A percentile compares a stretch with the other conserved stretches of the same genome.
Evolutionary conservation across 2,113 vertebrate genomes (phyloP).

Genomic region (Poicephalus meyeri): DNA sequence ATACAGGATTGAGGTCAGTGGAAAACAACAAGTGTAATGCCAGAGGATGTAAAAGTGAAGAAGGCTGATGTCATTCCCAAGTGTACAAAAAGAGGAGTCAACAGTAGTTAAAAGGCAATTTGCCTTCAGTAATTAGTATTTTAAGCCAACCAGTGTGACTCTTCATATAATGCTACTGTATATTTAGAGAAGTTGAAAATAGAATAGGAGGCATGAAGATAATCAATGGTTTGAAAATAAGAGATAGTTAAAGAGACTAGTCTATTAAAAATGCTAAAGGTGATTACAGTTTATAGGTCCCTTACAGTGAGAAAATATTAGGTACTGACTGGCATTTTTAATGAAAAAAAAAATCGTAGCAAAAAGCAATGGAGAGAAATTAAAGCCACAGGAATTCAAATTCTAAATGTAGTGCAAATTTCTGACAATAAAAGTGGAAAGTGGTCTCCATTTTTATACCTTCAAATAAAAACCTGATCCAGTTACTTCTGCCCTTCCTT

Average conservation of each 20-base stretch:
- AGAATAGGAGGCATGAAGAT: not conserved
- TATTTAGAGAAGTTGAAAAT: not conserved
- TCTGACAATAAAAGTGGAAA: not conserved
- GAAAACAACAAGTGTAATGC: not conserved
- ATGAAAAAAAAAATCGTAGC: not conserved
- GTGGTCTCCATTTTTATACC: not conserved
- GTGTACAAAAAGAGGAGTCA: not conserved
- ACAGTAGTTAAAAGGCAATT: not conserved
- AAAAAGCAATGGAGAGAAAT: not conserved
- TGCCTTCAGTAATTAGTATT: not conserved
- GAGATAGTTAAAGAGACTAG: not conserved
- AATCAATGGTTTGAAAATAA: not conserved
- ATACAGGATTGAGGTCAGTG: not conserved
- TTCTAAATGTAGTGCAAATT: not conserved
- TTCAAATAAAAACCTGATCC: not conserved
- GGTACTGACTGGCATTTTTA: not conserved
- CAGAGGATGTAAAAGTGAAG: not conserved
- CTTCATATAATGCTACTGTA: not conserved
- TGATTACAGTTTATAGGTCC: not conserved
- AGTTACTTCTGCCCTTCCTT: not conserved
- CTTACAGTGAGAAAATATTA: not conserved
- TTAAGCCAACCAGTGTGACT: not conserved
- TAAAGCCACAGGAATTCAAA: not conserved
- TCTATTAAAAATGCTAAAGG: not conserved
- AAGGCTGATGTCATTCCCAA: not conserved